Evolutionary conservation across 64 coral and sea anemone genomes (phyloP).

Genomic region (Stichodactyla mertensii): DNA sequence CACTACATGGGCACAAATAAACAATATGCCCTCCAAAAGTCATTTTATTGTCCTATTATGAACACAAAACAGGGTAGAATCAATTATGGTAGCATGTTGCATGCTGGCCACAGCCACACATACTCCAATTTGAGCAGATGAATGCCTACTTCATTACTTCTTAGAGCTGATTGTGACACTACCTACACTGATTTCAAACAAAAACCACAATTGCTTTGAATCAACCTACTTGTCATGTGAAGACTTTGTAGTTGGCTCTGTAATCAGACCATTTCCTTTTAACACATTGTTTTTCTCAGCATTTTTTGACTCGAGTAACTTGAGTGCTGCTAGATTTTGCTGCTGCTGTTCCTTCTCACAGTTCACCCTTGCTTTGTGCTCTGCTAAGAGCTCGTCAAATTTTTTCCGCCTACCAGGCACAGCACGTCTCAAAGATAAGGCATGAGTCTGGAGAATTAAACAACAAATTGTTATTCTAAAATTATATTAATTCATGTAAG

Average conservation of each 20-base stretch:
- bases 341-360: slow-evolving; percentile 91
- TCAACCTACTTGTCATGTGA: slow-evolving; percentile 8
- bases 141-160: too few relatives aligned
- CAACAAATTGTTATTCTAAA: too few relatives aligned
- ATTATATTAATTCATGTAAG: too few relatives aligned
- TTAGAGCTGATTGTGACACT: too few relatives aligned
- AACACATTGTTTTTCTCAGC: slow-evolving; percentile 18
- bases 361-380: slow-evolving; percentile 91
- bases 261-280: background rate
- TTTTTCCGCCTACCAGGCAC: slow-evolving; percentile 82
- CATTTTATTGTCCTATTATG: too few relatives aligned
- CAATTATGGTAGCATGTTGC: too few relatives aligned
- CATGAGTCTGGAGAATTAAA: slow-evolving; percentile 77
- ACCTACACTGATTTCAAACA: background rate
- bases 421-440: slow-evolving; percentile 81
- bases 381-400: slow-evolving; percentile 84
- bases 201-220: background rate
- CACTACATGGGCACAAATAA: too few relatives aligned
- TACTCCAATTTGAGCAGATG: too few relatives aligned
- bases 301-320: slow-evolving; percentile 37
- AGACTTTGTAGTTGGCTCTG: background rate
- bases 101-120: too few relatives aligned
- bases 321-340: slow-evolving; percentile 41
- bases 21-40: too few relatives aligned
- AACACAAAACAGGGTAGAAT: too few relatives aligned